Percentiles rank a stretch among this genome's conserved stretches.
phyloP scores from a whole-genome alignment of 2,888 invertebrate genomes.

The Chironomus tentans region DNA sequence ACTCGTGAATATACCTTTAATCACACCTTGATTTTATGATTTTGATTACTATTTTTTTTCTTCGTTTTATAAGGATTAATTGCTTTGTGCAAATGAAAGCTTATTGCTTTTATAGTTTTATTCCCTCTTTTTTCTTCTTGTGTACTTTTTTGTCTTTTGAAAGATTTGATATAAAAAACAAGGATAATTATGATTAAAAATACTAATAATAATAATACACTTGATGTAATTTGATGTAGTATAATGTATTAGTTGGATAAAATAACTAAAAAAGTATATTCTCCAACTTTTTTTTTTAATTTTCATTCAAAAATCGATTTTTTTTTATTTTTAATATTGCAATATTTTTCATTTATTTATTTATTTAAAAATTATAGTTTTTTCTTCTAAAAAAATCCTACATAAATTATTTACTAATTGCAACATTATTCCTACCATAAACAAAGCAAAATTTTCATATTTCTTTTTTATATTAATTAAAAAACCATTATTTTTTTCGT shows the following conservation, averaged over 20 bases:
- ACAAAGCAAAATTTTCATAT: not conserved
- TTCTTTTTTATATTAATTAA: too few relatives aligned
- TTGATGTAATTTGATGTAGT: constrained; percentile 27
- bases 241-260: constrained; percentile 23
- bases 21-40: not conserved
- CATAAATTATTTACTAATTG: not conserved
- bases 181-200: not conserved
- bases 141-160: not conserved
- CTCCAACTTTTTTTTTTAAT: not conserved
- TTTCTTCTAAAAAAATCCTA: not conserved
- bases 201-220: constrained; percentile 5
- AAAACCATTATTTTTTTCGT: too few relatives aligned
- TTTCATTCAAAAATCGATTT: not conserved
- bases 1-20: not conserved
- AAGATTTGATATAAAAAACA: not conserved
- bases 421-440: not conserved
- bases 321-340: not conserved
- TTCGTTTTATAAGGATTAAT: not conserved
- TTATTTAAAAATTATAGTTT: not conserved
- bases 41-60: not conserved
- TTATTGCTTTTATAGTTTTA: not conserved
- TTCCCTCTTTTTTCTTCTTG: not conserved
- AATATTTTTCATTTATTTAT: not conserved
- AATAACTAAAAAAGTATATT: not conserved
- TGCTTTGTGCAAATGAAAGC: not conserved